phyloP scores from a whole-genome alignment of 2,797 vertebrate species.

The Molothrus ater region DNA sequence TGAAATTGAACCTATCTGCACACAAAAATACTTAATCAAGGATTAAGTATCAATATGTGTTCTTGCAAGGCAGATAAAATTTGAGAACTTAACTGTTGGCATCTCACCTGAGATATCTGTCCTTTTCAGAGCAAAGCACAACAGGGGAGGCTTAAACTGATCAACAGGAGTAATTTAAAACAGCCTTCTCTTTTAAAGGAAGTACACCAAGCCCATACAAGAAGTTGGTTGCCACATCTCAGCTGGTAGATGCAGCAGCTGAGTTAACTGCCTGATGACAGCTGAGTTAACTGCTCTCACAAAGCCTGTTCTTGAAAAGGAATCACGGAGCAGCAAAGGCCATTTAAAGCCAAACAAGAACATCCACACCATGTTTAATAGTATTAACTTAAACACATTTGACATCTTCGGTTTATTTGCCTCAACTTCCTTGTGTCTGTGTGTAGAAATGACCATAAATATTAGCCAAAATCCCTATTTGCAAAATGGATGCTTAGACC shows the following conservation, averaged over 20 bases:
- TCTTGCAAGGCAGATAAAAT: not conserved
- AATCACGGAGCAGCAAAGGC: not conserved
- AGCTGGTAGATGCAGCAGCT: not conserved
- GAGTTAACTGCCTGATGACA: not conserved
- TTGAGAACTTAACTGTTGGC: not conserved
- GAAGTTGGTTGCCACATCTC: not conserved
- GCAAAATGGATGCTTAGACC: not conserved
- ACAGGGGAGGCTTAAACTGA: not conserved
- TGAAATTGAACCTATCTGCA: not conserved
- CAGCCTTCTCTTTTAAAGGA: not conserved
- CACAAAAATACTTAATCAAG: not conserved
- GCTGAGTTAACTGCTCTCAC: not conserved
- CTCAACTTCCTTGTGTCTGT: not conserved
- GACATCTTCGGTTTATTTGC: not conserved
- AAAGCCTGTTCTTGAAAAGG: not conserved
- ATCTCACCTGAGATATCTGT: not conserved
- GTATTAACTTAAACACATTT: not conserved
- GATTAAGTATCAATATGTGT: not conserved
- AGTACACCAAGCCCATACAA: not conserved
- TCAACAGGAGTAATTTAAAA: not conserved
- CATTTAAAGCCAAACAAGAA: not conserved
- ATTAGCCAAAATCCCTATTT: not conserved
- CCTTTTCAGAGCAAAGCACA: not conserved
- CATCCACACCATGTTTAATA: not conserved
- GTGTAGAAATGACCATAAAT: not conserved